Evolutionary conservation across 2,797 vertebrate species (phyloP).

Genomic region (Aulostomus chinensis): DNA sequence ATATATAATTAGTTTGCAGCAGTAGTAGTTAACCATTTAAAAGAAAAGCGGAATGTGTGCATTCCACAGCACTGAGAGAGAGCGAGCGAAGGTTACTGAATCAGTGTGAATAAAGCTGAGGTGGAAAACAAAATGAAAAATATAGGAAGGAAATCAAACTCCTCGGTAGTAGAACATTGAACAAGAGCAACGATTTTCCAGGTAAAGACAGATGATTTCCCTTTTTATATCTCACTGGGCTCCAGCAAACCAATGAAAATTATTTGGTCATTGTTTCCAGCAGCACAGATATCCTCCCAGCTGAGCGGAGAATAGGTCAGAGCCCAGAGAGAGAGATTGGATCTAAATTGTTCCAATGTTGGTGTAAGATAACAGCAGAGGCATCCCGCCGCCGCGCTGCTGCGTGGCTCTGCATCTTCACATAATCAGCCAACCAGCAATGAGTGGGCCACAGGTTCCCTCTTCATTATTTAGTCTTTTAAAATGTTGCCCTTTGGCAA

Average conservation of each 20-base stretch:
- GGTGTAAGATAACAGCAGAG: slow-evolving; percentile 45
- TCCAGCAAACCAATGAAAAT: slow-evolving; percentile 23
- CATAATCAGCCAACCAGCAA: slow-evolving; percentile 48
- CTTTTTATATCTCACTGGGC: background rate
- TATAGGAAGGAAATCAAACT: background rate
- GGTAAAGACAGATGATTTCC: slow-evolving; percentile 1
- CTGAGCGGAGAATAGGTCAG: slow-evolving; percentile 50
- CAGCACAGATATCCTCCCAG: slow-evolving; percentile 32
- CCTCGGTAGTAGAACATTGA: background rate
- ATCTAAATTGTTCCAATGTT: slow-evolving; percentile 73
- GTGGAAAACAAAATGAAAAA: background rate
- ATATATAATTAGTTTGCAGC: no score
- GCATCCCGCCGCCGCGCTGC: slow-evolving; percentile 22
- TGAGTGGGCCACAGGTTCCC: slow-evolving; percentile 52
- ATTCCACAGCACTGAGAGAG: no score
- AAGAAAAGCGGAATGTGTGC: no score
- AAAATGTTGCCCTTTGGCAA: slow-evolving; percentile 44
- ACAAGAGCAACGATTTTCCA: background rate
- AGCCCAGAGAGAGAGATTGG: slow-evolving; percentile 56
- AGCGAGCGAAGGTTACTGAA: no score
- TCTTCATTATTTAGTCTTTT: slow-evolving; percentile 62
- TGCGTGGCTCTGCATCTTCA: slow-evolving; percentile 29
- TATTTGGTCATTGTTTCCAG: slow-evolving; percentile 40
- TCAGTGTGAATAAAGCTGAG: background rate
- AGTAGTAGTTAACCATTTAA: no score